phyloP scores from a whole-genome alignment of 2,888 invertebrate genomes.

The Chrysomela aeneicollis region DNA sequence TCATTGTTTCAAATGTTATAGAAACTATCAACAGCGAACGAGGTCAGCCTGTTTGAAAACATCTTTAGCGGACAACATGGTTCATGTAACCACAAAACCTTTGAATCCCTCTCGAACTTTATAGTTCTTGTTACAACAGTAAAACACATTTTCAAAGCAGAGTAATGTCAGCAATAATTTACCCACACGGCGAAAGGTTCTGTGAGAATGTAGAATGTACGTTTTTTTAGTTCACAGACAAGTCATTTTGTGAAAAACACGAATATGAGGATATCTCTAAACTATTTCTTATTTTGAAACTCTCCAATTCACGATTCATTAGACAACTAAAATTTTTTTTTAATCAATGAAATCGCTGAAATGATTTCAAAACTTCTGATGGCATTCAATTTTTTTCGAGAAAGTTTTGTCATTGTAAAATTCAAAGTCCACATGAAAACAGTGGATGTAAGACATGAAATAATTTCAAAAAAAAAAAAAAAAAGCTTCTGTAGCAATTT shows the following conservation, averaged over 20 bases:
- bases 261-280: neutral
- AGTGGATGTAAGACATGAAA: no score
- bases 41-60: neutral
- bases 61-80: neutral
- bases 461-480: no score
- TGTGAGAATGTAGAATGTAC: neutral
- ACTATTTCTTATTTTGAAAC: no score
- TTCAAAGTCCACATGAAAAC: no score
- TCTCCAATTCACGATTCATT: no score
- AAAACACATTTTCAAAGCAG: neutral
- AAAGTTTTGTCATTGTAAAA: no score
- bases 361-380: no score
- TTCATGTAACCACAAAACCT: neutral
- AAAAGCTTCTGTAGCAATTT: no score
- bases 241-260: neutral
- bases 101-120: neutral
- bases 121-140: neutral
- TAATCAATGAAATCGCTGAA: no score
- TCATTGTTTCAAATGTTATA: no score
- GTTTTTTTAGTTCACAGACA: neutral
- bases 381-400: no score
- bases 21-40: neutral
- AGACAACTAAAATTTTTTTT: no score
- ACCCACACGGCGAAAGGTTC: neutral
- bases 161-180: neutral